Conservation (phyloP, 1,140 invertebrate species). For the Hormaphis cornu region DNA sequence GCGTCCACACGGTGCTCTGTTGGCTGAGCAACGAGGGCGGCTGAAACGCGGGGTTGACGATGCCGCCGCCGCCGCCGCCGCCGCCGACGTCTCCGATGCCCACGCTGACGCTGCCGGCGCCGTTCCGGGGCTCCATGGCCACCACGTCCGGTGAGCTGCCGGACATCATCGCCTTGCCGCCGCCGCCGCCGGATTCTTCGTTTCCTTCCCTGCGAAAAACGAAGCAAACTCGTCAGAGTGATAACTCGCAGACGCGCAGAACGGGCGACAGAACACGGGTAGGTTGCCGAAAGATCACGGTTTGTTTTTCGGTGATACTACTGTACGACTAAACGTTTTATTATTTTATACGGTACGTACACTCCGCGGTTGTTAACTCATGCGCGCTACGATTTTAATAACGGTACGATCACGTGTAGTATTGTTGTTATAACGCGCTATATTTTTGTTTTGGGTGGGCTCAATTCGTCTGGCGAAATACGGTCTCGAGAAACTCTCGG, state of each 20-base stretch:
- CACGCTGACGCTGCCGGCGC: not conserved
- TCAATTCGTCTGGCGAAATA: too few species aligned
- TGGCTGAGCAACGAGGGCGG: slow-evolving; percentile 36
- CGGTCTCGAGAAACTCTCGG: too few species aligned
- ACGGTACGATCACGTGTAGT: too few species aligned
- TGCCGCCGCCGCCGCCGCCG: not conserved
- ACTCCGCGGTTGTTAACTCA: too few species aligned
- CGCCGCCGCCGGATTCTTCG: not conserved
- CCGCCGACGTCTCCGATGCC: not conserved
- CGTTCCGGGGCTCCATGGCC: slow-evolving; percentile 32
- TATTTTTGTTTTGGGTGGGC: too few species aligned
- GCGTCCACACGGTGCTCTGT: slow-evolving; percentile 40
- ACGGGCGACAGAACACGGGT: too few species aligned
- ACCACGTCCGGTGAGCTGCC: slow-evolving; percentile 28
- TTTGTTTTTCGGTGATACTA: too few species aligned
- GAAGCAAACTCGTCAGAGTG: not conserved
- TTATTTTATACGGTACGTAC: too few species aligned
- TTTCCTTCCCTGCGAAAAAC: not conserved
- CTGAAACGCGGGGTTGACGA: slow-evolving; percentile 35
- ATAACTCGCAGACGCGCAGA: too few species aligned
- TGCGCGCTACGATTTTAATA: too few species aligned
- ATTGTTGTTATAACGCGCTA: not conserved
- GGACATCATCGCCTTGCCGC: slow-evolving; percentile 3
- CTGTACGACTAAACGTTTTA: too few species aligned
- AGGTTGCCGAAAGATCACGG: too few species aligned